Percentiles rank a stretch among this genome's conserved stretches.
phyloP scores from a whole-genome alignment of 2,888 invertebrate species.

The Cyaniris semiargus region DNA sequence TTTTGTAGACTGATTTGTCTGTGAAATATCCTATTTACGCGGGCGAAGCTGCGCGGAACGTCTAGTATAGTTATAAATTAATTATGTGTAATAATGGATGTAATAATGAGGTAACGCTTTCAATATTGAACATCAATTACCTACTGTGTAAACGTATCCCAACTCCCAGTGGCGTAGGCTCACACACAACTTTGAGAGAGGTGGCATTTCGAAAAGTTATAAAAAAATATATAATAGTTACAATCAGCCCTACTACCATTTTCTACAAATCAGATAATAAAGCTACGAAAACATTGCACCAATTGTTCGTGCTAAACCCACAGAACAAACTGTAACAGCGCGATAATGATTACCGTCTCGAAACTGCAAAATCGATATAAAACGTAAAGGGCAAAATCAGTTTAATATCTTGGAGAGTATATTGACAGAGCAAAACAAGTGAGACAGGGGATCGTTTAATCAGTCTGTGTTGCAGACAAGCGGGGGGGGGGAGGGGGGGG shows the following conservation, averaged over 20 bases:
- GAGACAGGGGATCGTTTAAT: constrained; percentile 74
- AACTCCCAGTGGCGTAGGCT: too few relatives aligned
- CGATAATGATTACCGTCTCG: not conserved
- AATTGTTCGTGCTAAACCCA: not conserved
- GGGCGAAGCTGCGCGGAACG: too few relatives aligned
- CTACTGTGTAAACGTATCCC: not conserved
- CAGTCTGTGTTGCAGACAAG: constrained; percentile 71
- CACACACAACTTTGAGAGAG: too few relatives aligned
- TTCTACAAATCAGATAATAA: too few relatives aligned
- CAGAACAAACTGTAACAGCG: not conserved
- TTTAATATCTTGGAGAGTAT: constrained; percentile 49
- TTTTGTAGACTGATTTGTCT: too few relatives aligned
- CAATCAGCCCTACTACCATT: too few relatives aligned
- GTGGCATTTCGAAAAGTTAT: too few relatives aligned
- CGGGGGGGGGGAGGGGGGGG: too few relatives aligned
- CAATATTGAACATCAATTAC: constrained; percentile 8
- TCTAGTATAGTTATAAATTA: not conserved
- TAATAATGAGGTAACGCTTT: not conserved
- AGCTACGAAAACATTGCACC: not conserved
- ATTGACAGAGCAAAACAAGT: constrained; percentile 65
- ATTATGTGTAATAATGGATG: not conserved
- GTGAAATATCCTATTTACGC: too few relatives aligned
- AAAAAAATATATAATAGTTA: too few relatives aligned
- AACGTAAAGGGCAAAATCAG: constrained; percentile 39
- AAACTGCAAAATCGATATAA: constrained; percentile 13